Evolutionary conservation across 2,797 vertebrate species (phyloP), one percentile per base, ranked within the genome.

Genomic region (Pipistrellus nathusii): DNA sequence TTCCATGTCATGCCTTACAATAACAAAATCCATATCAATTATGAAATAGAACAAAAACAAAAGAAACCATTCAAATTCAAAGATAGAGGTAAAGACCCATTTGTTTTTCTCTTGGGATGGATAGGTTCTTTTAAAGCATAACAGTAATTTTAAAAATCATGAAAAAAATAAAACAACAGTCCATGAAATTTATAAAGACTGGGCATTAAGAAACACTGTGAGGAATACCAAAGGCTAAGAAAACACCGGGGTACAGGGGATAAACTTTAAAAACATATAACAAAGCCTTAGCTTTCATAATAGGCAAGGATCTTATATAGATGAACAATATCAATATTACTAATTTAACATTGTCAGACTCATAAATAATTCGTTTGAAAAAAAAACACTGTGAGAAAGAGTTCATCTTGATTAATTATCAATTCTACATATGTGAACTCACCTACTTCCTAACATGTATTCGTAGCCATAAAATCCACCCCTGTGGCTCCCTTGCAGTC

Each of bases 361-460:
- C 32, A 27, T 71, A 84, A 77, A 57, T 48, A 83, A 76, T 69
- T n/a, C 51, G 62, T 72, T 93, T 51, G 25, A 48, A 88, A 88
- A 69, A 71, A 93, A 76, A 51, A 71, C 27, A 69, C 48, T 69
- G 3, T 41, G 11, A 59, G 71, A 86, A 87, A 72, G 2, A 48
- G 11, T 80, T 81, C 64, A 86, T 51, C n/a, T 18, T 77, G 6
- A 41, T 72, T 62, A 38, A 5, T 53, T 62, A 23, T 23, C 44
- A 64, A 12, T 80, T 72, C 44, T 55, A 53, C 64, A 41, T 53
- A 72, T 53, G 35, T 87, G 32, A 80, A 27, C 80, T 92, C 21
- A 80, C 21, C 75, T 64, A 53, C 21, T 72, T 72, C n/a, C 27
- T 41, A 92, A 80, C 80, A 51, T 51, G 38, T 15, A 3, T 68